Percentiles rank a stretch among this genome's conserved stretches.
Evolutionary conservation across 2,888 invertebrate species (phyloP).

Genomic region (Dynastes hyllus): DNA sequence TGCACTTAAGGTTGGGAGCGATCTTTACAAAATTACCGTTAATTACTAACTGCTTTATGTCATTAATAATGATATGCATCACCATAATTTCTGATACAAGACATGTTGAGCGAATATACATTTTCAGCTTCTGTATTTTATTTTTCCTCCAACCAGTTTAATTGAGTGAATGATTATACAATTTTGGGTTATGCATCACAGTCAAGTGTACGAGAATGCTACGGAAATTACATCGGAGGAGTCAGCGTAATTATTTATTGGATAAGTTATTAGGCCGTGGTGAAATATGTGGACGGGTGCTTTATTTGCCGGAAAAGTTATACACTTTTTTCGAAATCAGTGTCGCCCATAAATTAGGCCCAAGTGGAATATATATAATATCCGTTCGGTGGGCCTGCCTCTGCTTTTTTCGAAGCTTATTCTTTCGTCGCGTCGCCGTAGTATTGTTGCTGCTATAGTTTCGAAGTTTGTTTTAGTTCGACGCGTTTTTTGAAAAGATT

Average conservation of each 20-base stretch:
- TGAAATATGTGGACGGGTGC: conserved; percentile 46
- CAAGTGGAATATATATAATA: conserved; percentile 43
- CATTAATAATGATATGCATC: conserved; percentile 13
- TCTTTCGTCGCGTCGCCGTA: conserved; percentile 19
- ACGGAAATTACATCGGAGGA: conserved; percentile 29
- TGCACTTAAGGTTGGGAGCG: too few relatives aligned
- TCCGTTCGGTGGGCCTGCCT: neutral
- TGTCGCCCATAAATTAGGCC: conserved; percentile 47
- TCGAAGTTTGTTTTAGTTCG: conserved; percentile 36
- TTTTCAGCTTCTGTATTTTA: conserved; percentile 22
- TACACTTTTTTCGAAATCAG: conserved; percentile 44
- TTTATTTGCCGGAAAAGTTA: conserved; percentile 48
- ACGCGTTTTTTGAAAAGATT: conserved; percentile 20
- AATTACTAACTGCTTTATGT: neutral
- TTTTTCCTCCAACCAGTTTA: conserved; percentile 13
- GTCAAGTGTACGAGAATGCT: conserved; percentile 2
- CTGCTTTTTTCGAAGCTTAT: conserved; percentile 9
- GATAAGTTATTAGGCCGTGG: conserved; percentile 44
- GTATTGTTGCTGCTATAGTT: conserved; percentile 13
- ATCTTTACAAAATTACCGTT: too few relatives aligned
- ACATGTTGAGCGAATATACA: conserved; percentile 1
- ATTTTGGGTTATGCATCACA: conserved; percentile 10
- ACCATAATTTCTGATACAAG: neutral
- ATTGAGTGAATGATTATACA: conserved; percentile 32
- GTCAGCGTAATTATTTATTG: conserved; percentile 46